Percentiles rank a stretch among this genome's conserved stretches.
Evolutionary conservation across 2,888 invertebrate species (phyloP).

Genomic region (Dastarcus helophoroides): DNA sequence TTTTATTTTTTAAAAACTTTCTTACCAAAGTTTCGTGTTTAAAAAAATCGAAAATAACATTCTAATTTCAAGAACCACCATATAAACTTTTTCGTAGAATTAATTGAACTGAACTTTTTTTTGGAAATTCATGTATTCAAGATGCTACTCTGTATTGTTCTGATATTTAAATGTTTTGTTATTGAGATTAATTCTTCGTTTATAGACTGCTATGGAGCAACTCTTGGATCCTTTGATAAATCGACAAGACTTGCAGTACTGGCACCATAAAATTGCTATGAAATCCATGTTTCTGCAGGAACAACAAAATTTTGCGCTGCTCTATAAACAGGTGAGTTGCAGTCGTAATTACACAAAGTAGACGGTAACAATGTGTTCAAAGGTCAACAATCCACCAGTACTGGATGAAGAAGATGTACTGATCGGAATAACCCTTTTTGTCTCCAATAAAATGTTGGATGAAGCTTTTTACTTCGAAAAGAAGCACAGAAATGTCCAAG

Average conservation of each 20-base stretch:
- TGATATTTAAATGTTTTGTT: no score
- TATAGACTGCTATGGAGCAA: constrained; percentile 52
- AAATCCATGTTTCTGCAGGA: constrained; percentile 55
- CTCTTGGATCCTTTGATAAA: constrained; percentile 51
- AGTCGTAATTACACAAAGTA: constrained; percentile 1
- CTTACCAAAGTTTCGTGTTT: no score
- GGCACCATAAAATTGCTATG: constrained; percentile 63
- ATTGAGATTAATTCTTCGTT: no score
- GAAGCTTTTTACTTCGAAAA: constrained; percentile 56
- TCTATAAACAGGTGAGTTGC: constrained; percentile 53
- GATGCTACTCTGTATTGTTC: no score
- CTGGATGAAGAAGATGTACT: constrained; percentile 37
- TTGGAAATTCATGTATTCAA: no score
- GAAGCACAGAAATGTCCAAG: constrained; percentile 40
- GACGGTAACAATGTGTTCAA: not conserved
- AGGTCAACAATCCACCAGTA: constrained; percentile 34
- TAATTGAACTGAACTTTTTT: no score
- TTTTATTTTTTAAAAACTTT: no score
- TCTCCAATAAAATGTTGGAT: constrained; percentile 51
- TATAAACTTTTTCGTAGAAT: no score
- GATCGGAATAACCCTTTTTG: constrained; percentile 47
- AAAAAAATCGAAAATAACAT: no score
- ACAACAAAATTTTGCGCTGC: constrained; percentile 56
- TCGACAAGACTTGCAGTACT: constrained; percentile 45
- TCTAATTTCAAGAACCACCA: no score